phyloP scores from a whole-genome alignment of 37 sponge, comb jelly and placozoan genomes.

The Mnemiopsis leidyi region DNA sequence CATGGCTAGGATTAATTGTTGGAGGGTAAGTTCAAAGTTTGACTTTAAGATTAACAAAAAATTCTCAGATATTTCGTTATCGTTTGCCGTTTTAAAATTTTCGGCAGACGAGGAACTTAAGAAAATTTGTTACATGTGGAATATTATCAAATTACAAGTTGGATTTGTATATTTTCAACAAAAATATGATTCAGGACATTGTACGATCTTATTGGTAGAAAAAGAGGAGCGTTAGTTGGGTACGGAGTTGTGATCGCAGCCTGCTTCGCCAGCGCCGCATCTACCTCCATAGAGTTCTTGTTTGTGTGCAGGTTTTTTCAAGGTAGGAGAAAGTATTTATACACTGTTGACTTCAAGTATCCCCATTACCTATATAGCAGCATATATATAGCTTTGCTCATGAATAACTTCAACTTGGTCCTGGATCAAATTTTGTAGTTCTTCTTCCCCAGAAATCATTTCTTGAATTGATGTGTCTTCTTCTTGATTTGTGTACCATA shows the following conservation, averaged over 20 bases:
- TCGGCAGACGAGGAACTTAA: neutral
- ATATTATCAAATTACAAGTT: neutral
- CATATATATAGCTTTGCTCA: too few species aligned
- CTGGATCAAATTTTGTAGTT: too few species aligned
- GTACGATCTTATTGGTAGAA: constrained; percentile 13
- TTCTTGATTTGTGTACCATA: too few species aligned
- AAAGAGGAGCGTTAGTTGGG: neutral
- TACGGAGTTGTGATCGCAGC: neutral
- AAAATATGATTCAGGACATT: neutral
- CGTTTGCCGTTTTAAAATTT: too few species aligned
- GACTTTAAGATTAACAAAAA: too few species aligned
- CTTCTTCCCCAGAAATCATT: too few species aligned
- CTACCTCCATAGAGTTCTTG: neutral
- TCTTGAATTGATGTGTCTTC: too few species aligned
- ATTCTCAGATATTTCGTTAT: too few species aligned
- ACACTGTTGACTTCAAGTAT: too few species aligned
- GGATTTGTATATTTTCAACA: neutral
- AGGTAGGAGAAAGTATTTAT: too few species aligned
- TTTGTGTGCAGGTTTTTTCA: constrained; percentile 24
- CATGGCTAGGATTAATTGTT: neutral
- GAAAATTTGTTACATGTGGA: neutral
- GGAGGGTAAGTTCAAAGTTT: neutral
- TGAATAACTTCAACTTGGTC: too few species aligned
- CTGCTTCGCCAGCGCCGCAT: neutral
- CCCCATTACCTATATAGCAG: too few species aligned